Percentiles rank a stretch among this genome's conserved stretches.
Evolutionary conservation across 2,888 invertebrate species (phyloP).

Genomic region (Hemistola chrysoprasaria): DNA sequence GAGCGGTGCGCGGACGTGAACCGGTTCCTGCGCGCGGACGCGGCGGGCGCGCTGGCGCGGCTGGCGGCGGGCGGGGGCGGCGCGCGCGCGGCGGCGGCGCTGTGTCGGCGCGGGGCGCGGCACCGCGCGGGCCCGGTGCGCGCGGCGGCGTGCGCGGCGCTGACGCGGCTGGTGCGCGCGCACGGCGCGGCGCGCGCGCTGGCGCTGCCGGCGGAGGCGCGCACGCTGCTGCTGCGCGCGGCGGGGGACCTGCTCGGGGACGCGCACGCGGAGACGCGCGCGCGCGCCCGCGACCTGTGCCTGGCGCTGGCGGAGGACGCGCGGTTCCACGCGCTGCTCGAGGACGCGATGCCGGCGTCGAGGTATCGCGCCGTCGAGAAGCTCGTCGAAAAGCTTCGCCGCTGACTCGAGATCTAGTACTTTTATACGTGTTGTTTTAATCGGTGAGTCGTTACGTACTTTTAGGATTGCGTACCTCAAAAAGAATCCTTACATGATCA

Average conservation of each 20-base stretch:
- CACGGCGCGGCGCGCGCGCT: slow-evolving; percentile 88
- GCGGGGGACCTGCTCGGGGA: slow-evolving; percentile 93
- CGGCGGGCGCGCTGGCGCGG: slow-evolving; percentile 89
- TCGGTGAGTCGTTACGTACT: no score
- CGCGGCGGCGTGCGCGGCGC: slow-evolving; percentile 90
- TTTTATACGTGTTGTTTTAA: no score
- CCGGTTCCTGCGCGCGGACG: slow-evolving; percentile 95
- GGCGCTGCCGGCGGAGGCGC: slow-evolving; percentile 87
- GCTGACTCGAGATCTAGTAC: no score
- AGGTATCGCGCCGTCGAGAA: slow-evolving; percentile 93
- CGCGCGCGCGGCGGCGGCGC: slow-evolving; percentile 84
- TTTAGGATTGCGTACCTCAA: no score
- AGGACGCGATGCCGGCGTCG: slow-evolving; percentile 90
- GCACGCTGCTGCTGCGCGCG: slow-evolving; percentile 89
- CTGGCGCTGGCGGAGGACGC: slow-evolving; percentile 86
- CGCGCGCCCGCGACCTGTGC: slow-evolving; percentile 90
- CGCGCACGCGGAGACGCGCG: slow-evolving; percentile 92
- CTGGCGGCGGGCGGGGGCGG: slow-evolving; percentile 91
- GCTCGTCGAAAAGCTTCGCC: slow-evolving; percentile 84
- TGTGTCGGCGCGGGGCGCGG: slow-evolving; percentile 86
- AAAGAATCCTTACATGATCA: no score
- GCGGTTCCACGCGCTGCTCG: slow-evolving; percentile 88
- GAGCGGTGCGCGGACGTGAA: slow-evolving; percentile 97
- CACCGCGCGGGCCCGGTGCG: slow-evolving; percentile 95
- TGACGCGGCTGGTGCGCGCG: slow-evolving; percentile 87